phyloP scores from a whole-genome alignment of 2,797 vertebrate genomes.

The Pipistrellus pipistrellus region DNA sequence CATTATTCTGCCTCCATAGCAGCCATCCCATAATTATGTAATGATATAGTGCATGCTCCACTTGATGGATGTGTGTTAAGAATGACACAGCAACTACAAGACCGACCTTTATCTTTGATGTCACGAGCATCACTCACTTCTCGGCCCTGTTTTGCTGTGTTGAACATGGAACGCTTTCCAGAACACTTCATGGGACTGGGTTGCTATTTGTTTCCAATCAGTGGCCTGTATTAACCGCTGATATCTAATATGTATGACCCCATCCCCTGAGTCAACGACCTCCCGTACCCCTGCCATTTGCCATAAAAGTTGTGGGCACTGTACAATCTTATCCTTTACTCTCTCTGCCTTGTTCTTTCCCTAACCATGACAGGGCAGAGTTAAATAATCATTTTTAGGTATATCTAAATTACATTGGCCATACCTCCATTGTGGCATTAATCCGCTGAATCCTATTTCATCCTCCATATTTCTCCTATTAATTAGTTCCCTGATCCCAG shows the following conservation, averaged over 20 bases:
- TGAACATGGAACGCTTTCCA: rapidly evolving
- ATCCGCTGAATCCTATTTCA: conserved; percentile 56
- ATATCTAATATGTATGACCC: background rate
- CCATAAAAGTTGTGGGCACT: background rate
- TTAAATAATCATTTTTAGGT: conserved; percentile 34
- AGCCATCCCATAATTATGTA: background rate
- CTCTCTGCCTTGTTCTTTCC: background rate
- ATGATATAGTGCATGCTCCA: background rate
- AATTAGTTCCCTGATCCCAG: conserved; percentile 64
- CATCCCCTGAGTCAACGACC: rapidly evolving
- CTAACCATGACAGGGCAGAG: background rate
- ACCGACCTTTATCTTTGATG: background rate
- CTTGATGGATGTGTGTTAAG: background rate
- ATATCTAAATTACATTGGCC: conserved; percentile 38
- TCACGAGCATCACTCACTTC: background rate
- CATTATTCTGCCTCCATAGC: background rate
- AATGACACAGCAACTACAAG: background rate
- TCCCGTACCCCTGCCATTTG: background rate
- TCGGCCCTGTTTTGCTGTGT: background rate
- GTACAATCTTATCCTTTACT: background rate
- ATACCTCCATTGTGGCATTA: conserved; percentile 28
- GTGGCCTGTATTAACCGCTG: background rate
- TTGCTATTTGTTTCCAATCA: background rate
- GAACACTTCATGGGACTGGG: background rate
- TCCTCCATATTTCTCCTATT: conserved; percentile 13